Evolutionary conservation across 2,113 vertebrate species (phyloP).

Genomic region (Rhynchomys soricoides): DNA sequence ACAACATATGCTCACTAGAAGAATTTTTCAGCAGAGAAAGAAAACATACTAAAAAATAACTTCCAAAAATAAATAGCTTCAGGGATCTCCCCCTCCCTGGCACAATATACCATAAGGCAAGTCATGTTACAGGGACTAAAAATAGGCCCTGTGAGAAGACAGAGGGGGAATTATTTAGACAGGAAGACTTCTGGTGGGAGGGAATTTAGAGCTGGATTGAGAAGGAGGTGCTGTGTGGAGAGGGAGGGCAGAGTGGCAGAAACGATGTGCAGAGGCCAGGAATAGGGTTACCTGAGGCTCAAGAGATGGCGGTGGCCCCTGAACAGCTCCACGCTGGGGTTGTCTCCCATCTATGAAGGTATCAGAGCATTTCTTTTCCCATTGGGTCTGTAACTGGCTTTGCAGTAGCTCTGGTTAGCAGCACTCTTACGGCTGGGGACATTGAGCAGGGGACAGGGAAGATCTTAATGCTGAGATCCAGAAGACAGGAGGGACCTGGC

Average conservation of each 20-base stretch:
- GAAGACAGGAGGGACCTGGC: background rate
- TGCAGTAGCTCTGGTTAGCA: background rate
- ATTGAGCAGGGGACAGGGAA: background rate
- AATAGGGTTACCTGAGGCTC: background rate
- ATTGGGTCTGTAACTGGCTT: background rate
- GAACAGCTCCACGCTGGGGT: background rate
- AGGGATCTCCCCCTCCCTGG: constrained; percentile 59
- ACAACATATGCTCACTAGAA: constrained; percentile 21
- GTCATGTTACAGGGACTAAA: constrained; percentile 54
- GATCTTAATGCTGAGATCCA: background rate
- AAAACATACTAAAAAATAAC: constrained; percentile 50
- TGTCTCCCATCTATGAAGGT: background rate
- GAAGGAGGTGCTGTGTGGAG: background rate
- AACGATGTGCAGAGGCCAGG: background rate
- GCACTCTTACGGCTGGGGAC: background rate
- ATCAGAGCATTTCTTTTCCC: background rate
- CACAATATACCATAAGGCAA: constrained; percentile 32
- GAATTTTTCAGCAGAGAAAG: constrained; percentile 40
- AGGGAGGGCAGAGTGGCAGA: background rate
- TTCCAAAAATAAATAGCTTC: constrained; percentile 32
- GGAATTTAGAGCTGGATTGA: background rate
- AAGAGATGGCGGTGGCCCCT: background rate
- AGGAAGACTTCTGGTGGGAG: constrained; percentile 35
- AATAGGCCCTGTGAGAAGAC: constrained; percentile 38
- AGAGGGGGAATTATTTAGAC: constrained; percentile 23